Conservation (phyloP, 2,113 vertebrate genomes). For the Ageneiosus marmoratus region DNA sequence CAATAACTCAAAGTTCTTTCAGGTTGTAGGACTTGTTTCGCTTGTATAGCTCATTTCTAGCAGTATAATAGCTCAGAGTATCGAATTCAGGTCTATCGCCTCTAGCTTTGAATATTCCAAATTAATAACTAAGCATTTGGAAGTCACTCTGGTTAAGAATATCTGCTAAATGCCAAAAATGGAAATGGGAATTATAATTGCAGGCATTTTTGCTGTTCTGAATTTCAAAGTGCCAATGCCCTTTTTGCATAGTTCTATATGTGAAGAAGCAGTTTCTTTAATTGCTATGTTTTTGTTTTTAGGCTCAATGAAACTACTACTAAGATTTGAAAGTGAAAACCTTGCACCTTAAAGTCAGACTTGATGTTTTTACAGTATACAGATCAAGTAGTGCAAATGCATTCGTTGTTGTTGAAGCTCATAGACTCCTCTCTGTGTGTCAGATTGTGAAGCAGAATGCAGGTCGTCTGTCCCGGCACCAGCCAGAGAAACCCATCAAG, state of each 20-base stretch:
- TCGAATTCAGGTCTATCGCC: too few species aligned
- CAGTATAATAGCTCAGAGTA: too few species aligned
- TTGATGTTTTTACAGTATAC: not conserved
- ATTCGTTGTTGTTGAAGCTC: not conserved
- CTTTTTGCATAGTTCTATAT: not conserved
- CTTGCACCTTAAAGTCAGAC: not conserved
- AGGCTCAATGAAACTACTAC: not conserved
- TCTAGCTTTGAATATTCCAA: too few species aligned
- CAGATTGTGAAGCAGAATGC: constrained; percentile 66
- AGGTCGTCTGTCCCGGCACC: constrained; percentile 67
- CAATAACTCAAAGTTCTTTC: too few species aligned
- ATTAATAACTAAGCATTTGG: too few species aligned
- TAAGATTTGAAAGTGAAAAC: not conserved
- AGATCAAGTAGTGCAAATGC: not conserved
- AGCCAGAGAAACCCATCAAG: not conserved
- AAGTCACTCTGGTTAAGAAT: too few species aligned
- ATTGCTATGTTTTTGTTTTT: not conserved
- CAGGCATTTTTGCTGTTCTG: not conserved
- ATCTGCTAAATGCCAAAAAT: too few species aligned
- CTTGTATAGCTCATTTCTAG: too few species aligned
- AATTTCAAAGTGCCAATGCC: not conserved
- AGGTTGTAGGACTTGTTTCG: too few species aligned
- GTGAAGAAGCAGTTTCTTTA: not conserved
- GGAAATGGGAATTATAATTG: too few species aligned
- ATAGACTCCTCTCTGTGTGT: not conserved